A percentile compares a stretch with the other conserved stretches of the same genome.
Conservation (phyloP, 2,888 invertebrate genomes). For the Dermolepida albohirtum region DNA sequence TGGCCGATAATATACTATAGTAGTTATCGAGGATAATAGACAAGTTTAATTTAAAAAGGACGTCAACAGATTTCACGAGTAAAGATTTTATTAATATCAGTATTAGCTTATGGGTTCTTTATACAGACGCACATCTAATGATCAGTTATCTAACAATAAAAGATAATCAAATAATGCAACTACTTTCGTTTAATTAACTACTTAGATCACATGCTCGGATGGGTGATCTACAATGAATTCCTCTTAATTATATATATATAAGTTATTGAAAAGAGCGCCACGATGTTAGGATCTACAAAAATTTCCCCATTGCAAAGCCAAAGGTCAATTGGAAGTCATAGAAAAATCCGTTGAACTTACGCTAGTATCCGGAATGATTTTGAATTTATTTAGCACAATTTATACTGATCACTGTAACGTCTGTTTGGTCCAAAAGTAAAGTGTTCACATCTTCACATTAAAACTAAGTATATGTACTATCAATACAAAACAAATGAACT, state of each 20-base stretch:
- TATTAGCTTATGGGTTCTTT: constrained; percentile 98
- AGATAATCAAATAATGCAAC: constrained; percentile 98
- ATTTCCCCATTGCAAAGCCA: constrained; percentile 98
- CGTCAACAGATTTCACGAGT: constrained; percentile 98
- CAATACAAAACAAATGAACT: too few species aligned
- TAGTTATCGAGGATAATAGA: constrained; percentile 99
- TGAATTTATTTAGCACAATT: constrained; percentile 63
- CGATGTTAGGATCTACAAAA: constrained; percentile 99
- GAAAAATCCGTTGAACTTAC: constrained; percentile 87
- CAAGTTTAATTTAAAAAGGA: constrained; percentile 90
- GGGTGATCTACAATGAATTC: constrained; percentile 99
- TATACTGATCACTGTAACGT: constrained; percentile 17
- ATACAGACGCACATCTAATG: constrained; percentile 93
- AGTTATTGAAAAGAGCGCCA: constrained; percentile 95
- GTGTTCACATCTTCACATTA: too few species aligned
- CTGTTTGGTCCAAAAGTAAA: constrained; percentile 6
- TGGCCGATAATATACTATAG: constrained; percentile 97
- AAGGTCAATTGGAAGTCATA: constrained; percentile 89
- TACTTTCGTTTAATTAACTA: constrained; percentile 99
- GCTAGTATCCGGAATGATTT: constrained; percentile 90
- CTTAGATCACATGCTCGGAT: constrained; percentile 99
- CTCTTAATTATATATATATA: constrained; percentile 99
- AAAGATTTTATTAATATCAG: constrained; percentile 99
- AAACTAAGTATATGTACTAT: too few species aligned
- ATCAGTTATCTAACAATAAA: constrained; percentile 99